Percentiles rank a stretch among this genome's conserved stretches.
phyloP scores from a whole-genome alignment of 2,113 vertebrate species.

The Chionis minor region DNA sequence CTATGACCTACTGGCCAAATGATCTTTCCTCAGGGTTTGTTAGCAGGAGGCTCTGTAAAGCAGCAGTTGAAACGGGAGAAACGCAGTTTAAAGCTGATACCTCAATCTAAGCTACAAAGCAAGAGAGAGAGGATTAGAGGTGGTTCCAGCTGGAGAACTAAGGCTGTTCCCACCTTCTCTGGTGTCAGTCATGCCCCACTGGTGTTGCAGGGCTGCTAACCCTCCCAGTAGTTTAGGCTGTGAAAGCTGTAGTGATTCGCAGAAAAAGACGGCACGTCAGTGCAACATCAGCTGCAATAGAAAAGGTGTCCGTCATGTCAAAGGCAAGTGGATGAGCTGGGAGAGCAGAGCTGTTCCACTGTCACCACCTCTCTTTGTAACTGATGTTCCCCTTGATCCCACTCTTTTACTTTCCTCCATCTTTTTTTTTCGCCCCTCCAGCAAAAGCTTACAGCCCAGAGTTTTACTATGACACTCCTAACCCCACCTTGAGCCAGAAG shows the following conservation, averaged over 20 bases:
- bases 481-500: conserved; percentile 89
- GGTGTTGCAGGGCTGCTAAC: not conserved
- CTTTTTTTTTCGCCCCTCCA: conserved; percentile 52
- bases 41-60: conserved; percentile 41
- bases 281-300: not conserved
- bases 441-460: conserved; percentile 93
- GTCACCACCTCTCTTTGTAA: not conserved
- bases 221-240: not conserved
- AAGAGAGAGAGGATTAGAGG: not conserved
- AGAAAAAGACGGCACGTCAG: not conserved
- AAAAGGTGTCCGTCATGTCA: not conserved
- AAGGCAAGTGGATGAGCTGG: not conserved
- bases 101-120: conserved; percentile 22
- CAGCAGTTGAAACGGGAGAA: conserved; percentile 34
- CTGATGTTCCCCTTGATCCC: not conserved
- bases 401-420: not conserved
- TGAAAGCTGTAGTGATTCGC: not conserved
- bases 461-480: conserved; percentile 97
- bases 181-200: not conserved
- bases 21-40: conserved; percentile 29
- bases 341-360: not conserved
- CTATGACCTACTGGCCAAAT: conserved; percentile 36
- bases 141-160: not conserved
- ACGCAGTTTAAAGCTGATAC: conserved; percentile 38
- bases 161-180: not conserved